These are phyloP conservation scores for Orussus abietinus DNA, from an alignment of 1,140 invertebrate genomes.

Conservation along the genomic window DNA sequence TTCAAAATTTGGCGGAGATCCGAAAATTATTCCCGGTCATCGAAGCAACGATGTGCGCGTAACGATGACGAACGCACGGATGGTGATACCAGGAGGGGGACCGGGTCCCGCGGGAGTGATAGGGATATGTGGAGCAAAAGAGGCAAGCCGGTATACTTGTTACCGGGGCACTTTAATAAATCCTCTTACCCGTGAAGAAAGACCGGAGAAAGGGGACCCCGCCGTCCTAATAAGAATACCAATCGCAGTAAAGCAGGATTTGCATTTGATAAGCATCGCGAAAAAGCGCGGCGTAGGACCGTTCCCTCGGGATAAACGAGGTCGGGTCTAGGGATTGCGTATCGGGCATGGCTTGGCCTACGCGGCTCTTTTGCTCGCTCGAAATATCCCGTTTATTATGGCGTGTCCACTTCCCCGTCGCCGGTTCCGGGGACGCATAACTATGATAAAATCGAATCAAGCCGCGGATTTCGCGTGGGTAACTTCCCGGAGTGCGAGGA, in stretches of 20 bases:
- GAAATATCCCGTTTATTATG: background rate
- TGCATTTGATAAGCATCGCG: slow-evolving; percentile 47
- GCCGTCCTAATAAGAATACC: slow-evolving; percentile 50
- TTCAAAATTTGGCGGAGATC: too few relatives aligned
- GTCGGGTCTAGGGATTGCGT: too few relatives aligned
- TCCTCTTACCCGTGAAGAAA: slow-evolving; percentile 22
- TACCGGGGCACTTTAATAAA: slow-evolving; percentile 19
- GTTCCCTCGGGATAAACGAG: too few relatives aligned
- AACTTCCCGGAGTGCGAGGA: too few relatives aligned
- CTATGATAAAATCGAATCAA: too few relatives aligned
- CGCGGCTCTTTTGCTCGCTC: background rate
- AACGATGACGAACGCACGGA: background rate
- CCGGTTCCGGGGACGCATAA: background rate
- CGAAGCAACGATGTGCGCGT: too few relatives aligned
- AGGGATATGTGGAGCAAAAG: too few relatives aligned
- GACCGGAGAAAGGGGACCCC: slow-evolving; percentile 7
- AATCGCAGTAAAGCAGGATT: slow-evolving; percentile 51
- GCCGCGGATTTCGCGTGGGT: too few relatives aligned
- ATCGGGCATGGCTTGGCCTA: slow-evolving; percentile 9
- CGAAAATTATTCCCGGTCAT: too few relatives aligned
- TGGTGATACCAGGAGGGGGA: too few relatives aligned
- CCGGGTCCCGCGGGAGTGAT: too few relatives aligned
- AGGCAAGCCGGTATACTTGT: too few relatives aligned
- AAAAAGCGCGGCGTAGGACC: slow-evolving; percentile 42
- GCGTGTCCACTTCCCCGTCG: background rate